Base-by-base conservation (phyloP, 2,113 vertebrate genomes). In the Oxyruncus cristatus region DNA sequence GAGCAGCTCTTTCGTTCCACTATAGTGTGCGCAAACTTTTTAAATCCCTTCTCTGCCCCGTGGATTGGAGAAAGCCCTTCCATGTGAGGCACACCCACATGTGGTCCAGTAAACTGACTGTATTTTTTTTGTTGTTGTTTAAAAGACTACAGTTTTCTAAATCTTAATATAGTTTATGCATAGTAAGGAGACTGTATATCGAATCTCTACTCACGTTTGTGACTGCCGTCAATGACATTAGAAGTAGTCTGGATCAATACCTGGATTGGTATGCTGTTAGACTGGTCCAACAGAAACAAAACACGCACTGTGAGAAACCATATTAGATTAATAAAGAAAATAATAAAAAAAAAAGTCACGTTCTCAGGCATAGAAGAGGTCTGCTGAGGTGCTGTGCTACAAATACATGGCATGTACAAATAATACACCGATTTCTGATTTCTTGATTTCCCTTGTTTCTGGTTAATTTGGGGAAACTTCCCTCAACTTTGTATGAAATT, bases 191-290 rank as follows among this genome's bases (percentile, higher is more conserved):
- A 30, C 33, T 77, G 52, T 62, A 3, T 78, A 75, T 86, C 26
- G 75, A 85, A 53, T 62, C 66, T 65, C 73, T 28, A 2, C 47
- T 79, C 39, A 71, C 2, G 8, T 72, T 62, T 75, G n/a, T 63
- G 88, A 47, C 70, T 89, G 33, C 67, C 41, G 49, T 39, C 92
- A 68, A 37, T 85, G 74, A 6, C 56, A 30, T 90, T 61, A 62
- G 86, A 78, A 63, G 56, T 27, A 81, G 59, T 65, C 61, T 75
- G 72, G 71, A 93, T 92, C 93, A 70, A 76, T 96, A 91, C 41
- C 44, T 96, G 89, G 23, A 66, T 65, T 76, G 58, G 12, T 91
- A 52, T 88, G 62, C 79, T 79, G 63, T 30, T 76, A 70, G 79
- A 35, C 44, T 88, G 27, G 27, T 86, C 67, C 63, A 66, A 73